These are phyloP conservation scores for Synanthedon andrenaeformis DNA, from an alignment of 2,888 invertebrate genomes.

Conservation along the genomic window DNA sequence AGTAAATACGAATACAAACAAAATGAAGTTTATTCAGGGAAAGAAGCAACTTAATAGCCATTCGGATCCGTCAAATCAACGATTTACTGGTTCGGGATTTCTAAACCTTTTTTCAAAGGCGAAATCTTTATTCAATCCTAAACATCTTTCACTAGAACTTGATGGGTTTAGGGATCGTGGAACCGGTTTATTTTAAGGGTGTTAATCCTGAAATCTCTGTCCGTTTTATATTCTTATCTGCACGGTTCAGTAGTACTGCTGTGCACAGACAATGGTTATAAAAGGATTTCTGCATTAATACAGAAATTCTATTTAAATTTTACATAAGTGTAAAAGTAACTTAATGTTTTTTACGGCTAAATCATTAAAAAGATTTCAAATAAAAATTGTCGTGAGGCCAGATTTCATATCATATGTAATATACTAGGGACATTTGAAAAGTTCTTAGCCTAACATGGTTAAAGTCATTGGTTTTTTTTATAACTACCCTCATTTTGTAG, in stretches of 20 bases:
- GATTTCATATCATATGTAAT: too few relatives aligned
- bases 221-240: conserved; percentile 15
- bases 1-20: not conserved
- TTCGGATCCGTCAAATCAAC: conserved; percentile 18
- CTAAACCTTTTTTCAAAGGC: conserved; percentile 22
- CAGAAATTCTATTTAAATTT: too few relatives aligned
- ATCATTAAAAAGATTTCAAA: too few relatives aligned
- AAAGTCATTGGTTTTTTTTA: too few relatives aligned
- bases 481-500: too few relatives aligned
- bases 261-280: conserved; percentile 8
- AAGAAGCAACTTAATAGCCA: conserved; percentile 16
- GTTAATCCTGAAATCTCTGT: conserved; percentile 26
- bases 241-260: conserved; percentile 13
- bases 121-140: conserved; percentile 22
- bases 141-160: conserved; percentile 21
- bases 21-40: not conserved
- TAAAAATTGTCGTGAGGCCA: too few relatives aligned
- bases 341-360: too few relatives aligned
- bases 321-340: too few relatives aligned
- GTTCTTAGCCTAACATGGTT: too few relatives aligned
- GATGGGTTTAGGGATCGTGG: conserved; percentile 19
- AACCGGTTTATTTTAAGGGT: conserved; percentile 27
- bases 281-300: conserved; percentile 7
- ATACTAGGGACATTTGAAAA: too few relatives aligned
- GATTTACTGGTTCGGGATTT: conserved; percentile 12